Base-by-base conservation (phyloP, 2,113 vertebrate species). In the Hemicordylus capensis region DNA sequence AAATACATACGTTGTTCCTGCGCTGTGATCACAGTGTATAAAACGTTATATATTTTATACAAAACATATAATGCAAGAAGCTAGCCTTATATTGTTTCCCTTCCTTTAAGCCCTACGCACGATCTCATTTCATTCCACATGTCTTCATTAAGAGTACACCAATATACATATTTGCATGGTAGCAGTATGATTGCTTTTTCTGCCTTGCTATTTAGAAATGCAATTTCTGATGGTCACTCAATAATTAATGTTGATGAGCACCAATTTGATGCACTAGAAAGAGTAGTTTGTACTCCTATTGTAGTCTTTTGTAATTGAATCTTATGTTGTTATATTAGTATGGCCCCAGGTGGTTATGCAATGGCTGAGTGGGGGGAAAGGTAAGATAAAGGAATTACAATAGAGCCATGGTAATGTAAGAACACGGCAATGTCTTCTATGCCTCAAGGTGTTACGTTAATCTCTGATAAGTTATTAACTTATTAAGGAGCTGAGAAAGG, bases 381-480 rank as follows among this genome's bases (percentile, higher is more conserved):
- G 91, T 90, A 93, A 93, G 94, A 95, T 95, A 95, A 95, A 94
- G 94, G 94, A 93, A 95, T 95, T 95, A 95, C 94, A 95, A 95
- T 95, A 92, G 87, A 95, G 89, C 90, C 90, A 88, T 88, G 79
- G 89, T 94, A 94, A 95, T 94, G 90, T 93, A 92, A 94, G 95
- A 94, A 95, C 88, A 93, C 93, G 92, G 94, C 93, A 92, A 89
- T 90, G 89, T 92, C 91, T 94, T 93, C 89, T 92, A 87, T 94
- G 93, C 95, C 94, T 95, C 95, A 93, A 95, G 95, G 95, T 96
- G 94, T 92, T 94, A 94, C 93, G 91, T 94, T 95, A 95, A 95
- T 95, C 94, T 94, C 92, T 94, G 94, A 95, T 96, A 95, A 95
- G 87, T 95, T 95, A 95, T 95, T 96, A 95, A 95, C 92, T 95